These are phyloP conservation scores for Calliphora vomitoria DNA, from an alignment of 2,888 invertebrate species.

Conservation along the genomic window DNA sequence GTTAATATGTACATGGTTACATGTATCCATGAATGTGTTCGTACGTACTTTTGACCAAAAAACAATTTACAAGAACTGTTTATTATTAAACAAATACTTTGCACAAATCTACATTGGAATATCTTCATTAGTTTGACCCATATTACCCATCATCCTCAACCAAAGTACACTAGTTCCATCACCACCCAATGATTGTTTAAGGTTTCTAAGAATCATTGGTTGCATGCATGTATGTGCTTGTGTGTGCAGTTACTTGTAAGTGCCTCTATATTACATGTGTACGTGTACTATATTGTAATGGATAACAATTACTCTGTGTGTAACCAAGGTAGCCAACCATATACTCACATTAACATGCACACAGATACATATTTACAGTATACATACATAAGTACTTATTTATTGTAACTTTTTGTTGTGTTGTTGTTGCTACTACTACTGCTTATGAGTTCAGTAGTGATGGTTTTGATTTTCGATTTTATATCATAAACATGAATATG, in stretches of 20 bases:
- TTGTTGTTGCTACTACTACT: constrained; percentile 31
- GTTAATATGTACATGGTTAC: not conserved
- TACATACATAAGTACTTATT: not conserved
- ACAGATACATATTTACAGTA: not conserved
- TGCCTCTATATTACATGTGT: constrained; percentile 12
- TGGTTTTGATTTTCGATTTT: constrained; percentile 71
- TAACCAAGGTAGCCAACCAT: constrained; percentile 64
- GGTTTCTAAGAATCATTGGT: constrained; percentile 5
- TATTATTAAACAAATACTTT: constrained; percentile 68
- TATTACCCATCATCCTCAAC: not conserved
- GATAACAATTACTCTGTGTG: constrained; percentile 69
- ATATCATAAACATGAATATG: constrained; percentile 49
- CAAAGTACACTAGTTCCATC: not conserved
- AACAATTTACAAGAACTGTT: constrained; percentile 59
- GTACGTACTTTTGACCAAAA: constrained; percentile 9
- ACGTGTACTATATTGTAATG: constrained; percentile 37
- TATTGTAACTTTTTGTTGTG: constrained; percentile 25
- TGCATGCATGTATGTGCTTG: not conserved
- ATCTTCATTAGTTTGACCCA: constrained; percentile 69
- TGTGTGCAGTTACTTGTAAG: not conserved
- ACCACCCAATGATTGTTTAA: not conserved
- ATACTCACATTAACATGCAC: too few species aligned
- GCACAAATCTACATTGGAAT: constrained; percentile 62
- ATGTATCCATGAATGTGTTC: not conserved
- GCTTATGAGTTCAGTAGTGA: constrained; percentile 53